A percentile compares a stretch with the other conserved stretches of the same genome.
Conservation (phyloP, 2,113 vertebrate species). For the Syrrhaptes paradoxus region DNA sequence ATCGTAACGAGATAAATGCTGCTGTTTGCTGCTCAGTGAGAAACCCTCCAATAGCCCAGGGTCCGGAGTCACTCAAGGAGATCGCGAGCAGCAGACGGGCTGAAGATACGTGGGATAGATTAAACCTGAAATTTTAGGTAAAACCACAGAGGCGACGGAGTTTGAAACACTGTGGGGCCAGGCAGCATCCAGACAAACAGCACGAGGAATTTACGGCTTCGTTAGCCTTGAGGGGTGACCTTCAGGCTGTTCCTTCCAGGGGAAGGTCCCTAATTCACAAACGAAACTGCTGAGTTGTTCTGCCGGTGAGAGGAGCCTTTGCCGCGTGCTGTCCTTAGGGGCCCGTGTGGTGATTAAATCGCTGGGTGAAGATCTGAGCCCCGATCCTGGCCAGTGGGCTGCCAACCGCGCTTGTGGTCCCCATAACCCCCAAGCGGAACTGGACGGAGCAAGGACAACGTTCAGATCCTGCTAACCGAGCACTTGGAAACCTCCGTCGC, state of each 20-base stretch:
- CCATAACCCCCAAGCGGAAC: not conserved
- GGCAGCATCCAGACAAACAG: not conserved
- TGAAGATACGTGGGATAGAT: fast-evolving
- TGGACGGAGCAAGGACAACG: not conserved
- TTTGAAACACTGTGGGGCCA: not conserved
- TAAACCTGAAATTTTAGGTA: not conserved
- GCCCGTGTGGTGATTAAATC: fast-evolving
- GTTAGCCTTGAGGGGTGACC: not conserved
- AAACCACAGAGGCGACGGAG: not conserved
- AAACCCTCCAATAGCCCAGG: not conserved
- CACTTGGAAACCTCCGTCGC: not conserved
- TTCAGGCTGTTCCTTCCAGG: not conserved
- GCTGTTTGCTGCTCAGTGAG: not conserved
- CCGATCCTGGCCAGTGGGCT: not conserved
- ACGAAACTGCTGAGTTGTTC: not conserved
- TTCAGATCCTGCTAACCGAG: not conserved
- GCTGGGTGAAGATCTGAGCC: not conserved
- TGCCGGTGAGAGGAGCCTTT: not conserved
- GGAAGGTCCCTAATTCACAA: not conserved
- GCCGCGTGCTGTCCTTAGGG: not conserved
- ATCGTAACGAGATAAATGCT: fast-evolving
- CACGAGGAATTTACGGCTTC: not conserved
- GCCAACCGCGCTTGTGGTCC: not conserved
- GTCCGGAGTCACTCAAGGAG: not conserved
- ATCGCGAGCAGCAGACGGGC: fast-evolving